Conservation (phyloP, 2,113 vertebrate genomes). For the Ceuthmochares aereus region DNA sequence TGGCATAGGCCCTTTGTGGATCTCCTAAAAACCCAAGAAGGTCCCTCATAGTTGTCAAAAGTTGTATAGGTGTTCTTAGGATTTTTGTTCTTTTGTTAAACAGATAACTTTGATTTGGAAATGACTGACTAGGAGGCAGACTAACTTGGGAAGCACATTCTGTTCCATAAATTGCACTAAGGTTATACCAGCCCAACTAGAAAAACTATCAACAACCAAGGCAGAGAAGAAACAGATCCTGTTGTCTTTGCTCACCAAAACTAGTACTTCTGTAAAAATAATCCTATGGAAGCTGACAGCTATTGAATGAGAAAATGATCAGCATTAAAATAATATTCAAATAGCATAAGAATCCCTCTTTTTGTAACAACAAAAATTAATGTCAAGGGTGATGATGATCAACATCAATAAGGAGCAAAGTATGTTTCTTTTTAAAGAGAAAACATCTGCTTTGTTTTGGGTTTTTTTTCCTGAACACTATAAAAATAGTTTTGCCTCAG, state of each 20-base stretch:
- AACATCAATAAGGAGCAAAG: not conserved
- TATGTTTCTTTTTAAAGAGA: not conserved
- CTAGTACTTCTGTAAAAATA: not conserved
- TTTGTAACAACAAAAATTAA: not conserved
- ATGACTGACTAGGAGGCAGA: not conserved
- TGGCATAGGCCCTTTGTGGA: not conserved
- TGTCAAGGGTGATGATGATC: not conserved
- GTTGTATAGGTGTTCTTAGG: not conserved
- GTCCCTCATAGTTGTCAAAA: not conserved
- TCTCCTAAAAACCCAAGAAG: not conserved
- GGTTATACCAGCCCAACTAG: not conserved
- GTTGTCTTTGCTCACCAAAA: not conserved
- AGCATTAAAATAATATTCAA: not conserved
- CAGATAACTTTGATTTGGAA: not conserved
- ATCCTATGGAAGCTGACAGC: not conserved
- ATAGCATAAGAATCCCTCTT: not conserved
- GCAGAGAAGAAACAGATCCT: not conserved
- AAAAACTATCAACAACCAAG: not conserved
- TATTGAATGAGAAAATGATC: not conserved
- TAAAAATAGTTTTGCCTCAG: constrained; percentile 22
- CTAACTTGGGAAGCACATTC: not conserved
- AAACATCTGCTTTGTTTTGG: constrained; percentile 2
- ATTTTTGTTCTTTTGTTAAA: not conserved
- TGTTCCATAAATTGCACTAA: not conserved
- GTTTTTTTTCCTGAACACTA: not conserved